Evolutionary conservation across 2,888 invertebrate genomes (phyloP).

Genomic region (Julus scandinavius): DNA sequence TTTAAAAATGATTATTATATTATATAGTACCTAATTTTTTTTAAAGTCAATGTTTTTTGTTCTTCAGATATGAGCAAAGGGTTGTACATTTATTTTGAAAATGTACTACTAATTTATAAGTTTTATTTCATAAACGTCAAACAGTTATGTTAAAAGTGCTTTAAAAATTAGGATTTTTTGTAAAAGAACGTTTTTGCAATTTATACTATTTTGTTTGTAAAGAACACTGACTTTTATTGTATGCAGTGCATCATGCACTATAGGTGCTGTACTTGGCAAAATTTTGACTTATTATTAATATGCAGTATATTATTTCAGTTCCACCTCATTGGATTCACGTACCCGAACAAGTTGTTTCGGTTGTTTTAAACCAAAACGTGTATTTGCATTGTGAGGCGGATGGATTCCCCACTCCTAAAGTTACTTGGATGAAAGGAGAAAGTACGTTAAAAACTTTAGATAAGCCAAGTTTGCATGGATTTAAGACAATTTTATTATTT

Average conservation of each 20-base stretch:
- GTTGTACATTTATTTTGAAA: no score
- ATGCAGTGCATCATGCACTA: neutral
- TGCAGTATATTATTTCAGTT: slow-evolving; percentile 43
- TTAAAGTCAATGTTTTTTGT: no score
- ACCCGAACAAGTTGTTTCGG: slow-evolving; percentile 49
- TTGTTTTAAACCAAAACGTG: slow-evolving; percentile 39
- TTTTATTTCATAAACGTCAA: no score
- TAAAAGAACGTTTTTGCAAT: no score
- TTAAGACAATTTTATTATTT: neutral
- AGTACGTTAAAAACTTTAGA: slow-evolving; percentile 68
- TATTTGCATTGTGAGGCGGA: slow-evolving; percentile 64
- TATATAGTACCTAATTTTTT: no score
- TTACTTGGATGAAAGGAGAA: slow-evolving; percentile 74
- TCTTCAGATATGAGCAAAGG: no score
- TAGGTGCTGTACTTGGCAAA: neutral
- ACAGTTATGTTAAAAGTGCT: no score
- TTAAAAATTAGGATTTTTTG: no score
- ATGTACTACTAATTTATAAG: no score
- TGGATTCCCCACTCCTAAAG: slow-evolving; percentile 64
- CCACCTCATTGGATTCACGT: slow-evolving; percentile 52
- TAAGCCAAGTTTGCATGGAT: neutral
- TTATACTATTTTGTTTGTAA: no score
- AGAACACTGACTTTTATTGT: neutral
- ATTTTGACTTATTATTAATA: neutral
- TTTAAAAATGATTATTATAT: no score